Percentiles rank a stretch among this genome's conserved stretches.
These are phyloP conservation scores for Bactericera cockerelli DNA, from an alignment of 1,140 invertebrate species.

Conservation along the genomic window DNA sequence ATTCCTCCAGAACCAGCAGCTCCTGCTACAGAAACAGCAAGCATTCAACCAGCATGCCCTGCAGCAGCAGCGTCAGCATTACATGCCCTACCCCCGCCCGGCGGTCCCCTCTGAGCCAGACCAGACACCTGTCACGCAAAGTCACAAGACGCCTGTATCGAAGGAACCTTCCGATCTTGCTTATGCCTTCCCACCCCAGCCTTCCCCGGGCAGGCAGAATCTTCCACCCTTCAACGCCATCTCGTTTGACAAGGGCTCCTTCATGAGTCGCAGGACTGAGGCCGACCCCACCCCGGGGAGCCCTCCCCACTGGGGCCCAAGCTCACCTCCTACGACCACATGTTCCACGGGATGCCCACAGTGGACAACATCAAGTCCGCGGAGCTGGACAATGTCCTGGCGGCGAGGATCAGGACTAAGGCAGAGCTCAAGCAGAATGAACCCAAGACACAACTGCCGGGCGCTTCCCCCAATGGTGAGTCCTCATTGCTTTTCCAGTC, in stretches of 20 bases:
- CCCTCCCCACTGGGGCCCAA: constrained; percentile 29
- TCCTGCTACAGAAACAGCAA: background rate
- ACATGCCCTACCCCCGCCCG: background rate
- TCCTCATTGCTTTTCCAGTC: too few species aligned
- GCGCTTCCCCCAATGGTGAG: constrained; percentile 16
- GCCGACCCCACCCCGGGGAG: constrained; percentile 29
- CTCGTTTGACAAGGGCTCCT: constrained; percentile 2
- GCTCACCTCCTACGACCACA: constrained; percentile 31
- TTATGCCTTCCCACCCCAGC: background rate
- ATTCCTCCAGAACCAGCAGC: background rate
- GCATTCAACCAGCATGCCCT: background rate
- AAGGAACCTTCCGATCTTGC: constrained; percentile 31
- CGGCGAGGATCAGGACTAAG: constrained; percentile 61
- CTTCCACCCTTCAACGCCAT: constrained; percentile 39
- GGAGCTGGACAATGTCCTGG: constrained; percentile 31
- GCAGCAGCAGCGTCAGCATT: background rate
- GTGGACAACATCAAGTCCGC: constrained; percentile 35
- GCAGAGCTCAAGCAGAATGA: constrained; percentile 53
- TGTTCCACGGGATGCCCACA: constrained; percentile 49
- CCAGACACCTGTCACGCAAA: background rate
- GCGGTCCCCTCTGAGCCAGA: background rate
- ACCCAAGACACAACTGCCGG: background rate
- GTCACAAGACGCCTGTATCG: constrained; percentile 34
- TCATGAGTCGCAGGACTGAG: background rate
- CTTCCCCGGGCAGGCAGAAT: constrained; percentile 31